A percentile compares a stretch with the other conserved stretches of the same genome.
Conservation (phyloP, 2,888 invertebrate species). For the Hemithea aestivaria region DNA sequence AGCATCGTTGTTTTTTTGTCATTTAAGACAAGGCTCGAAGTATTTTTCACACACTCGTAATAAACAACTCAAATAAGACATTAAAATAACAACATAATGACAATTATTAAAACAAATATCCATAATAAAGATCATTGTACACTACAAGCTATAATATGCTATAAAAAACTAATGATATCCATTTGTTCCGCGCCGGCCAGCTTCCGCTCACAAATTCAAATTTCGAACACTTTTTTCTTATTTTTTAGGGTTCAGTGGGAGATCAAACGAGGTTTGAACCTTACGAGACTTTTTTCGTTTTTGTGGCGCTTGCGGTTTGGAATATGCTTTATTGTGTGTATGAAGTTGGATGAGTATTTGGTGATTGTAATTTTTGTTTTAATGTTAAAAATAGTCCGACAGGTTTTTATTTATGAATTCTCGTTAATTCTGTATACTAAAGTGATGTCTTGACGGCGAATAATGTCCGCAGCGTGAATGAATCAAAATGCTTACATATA, state of each 20-base stretch:
- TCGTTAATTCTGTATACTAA: no score
- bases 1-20: no score
- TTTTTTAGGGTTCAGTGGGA: constrained; percentile 23
- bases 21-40: no score
- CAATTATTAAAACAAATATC: constrained; percentile 26
- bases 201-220: constrained; percentile 72
- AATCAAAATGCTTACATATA: no score
- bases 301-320: constrained; percentile 4
- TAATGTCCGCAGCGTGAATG: no score
- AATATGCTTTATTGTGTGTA: not conserved
- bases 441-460: no score
- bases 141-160: constrained; percentile 22
- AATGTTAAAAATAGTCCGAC: no score
- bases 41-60: not conserved
- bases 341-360: no score
- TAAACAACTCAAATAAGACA: constrained; percentile 3
- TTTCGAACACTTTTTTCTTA: constrained; percentile 37
- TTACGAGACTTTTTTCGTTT: constrained; percentile 3
- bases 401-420: no score
- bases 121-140: constrained; percentile 27
- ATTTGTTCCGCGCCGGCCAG: constrained; percentile 66
- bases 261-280: constrained; percentile 13
- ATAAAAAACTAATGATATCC: constrained; percentile 60
- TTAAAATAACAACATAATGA: constrained; percentile 17
- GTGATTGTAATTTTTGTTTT: no score